Evolutionary conservation across 2,888 invertebrate genomes (phyloP).

Genomic region (Apotomis betuletana): DNA sequence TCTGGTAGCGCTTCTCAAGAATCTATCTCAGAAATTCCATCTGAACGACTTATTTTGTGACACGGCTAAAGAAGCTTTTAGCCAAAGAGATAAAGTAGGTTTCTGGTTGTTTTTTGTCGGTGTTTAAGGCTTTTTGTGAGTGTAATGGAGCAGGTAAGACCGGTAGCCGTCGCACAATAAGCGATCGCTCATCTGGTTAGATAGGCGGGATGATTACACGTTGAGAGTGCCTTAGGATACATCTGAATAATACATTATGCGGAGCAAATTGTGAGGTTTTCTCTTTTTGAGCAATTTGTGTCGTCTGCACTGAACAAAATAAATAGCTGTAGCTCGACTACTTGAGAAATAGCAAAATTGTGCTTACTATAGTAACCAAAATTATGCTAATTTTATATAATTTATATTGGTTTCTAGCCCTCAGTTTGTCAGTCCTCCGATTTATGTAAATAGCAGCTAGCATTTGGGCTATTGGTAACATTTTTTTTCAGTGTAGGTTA

Average conservation of each 20-base stretch:
- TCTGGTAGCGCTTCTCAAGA: conserved; percentile 52
- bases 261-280: conserved; percentile 3
- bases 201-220: conserved; percentile 69
- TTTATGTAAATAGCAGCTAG: too few species aligned
- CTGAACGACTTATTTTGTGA: conserved; percentile 40
- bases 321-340: neutral
- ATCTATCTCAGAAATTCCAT: conserved; percentile 37
- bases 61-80: conserved; percentile 41
- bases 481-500: too few species aligned
- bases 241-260: conserved; percentile 58
- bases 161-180: conserved; percentile 79
- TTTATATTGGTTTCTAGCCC: too few species aligned
- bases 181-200: conserved; percentile 79
- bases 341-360: too few species aligned
- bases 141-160: conserved; percentile 62
- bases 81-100: conserved; percentile 43
- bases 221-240: conserved; percentile 65
- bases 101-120: conserved; percentile 47
- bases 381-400: too few species aligned
- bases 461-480: too few species aligned
- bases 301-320: neutral
- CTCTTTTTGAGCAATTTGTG: conserved; percentile 24
- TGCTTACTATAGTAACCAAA: too few species aligned
- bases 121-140: conserved; percentile 51
- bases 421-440: too few species aligned